These are phyloP conservation scores for Gastrophysa polygoni DNA, from an alignment of 2,888 invertebrate genomes.

Conservation along the genomic window DNA sequence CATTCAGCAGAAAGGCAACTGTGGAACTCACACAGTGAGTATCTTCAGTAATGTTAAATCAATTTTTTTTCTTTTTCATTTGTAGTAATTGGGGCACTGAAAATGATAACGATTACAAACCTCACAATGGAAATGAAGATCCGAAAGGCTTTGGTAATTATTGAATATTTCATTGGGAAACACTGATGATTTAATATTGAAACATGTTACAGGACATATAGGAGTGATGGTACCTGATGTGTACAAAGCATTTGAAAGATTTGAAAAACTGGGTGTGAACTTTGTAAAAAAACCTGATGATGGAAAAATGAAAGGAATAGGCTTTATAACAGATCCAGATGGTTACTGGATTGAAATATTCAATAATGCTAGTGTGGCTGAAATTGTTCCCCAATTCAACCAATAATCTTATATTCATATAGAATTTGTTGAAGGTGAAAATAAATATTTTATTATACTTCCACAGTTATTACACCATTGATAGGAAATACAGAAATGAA, in stretches of 20 bases:
- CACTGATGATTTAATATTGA: background rate
- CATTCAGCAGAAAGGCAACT: conserved; percentile 82
- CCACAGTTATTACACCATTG: no score
- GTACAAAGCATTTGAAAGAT: conserved; percentile 81
- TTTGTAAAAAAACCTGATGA: conserved; percentile 91
- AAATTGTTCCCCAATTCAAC: conserved; percentile 5
- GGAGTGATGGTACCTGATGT: conserved; percentile 91
- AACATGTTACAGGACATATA: conserved; percentile 73
- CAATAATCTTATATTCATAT: background rate
- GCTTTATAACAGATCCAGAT: conserved; percentile 95
- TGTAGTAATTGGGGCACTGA: conserved; percentile 96
- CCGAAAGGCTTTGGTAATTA: conserved; percentile 81
- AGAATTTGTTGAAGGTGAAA: background rate
- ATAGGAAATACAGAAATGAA: no score
- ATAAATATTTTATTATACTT: background rate
- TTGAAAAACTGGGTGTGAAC: conserved; percentile 83
- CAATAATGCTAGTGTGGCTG: conserved; percentile 37
- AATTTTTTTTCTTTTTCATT: conserved; percentile 42
- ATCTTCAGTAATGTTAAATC: conserved; percentile 9
- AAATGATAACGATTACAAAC: conserved; percentile 74
- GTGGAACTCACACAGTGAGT: conserved; percentile 92
- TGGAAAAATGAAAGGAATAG: conserved; percentile 92
- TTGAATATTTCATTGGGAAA: background rate
- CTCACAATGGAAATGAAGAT: conserved; percentile 90
- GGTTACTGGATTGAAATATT: conserved; percentile 90